Percentiles rank a stretch among this genome's conserved stretches.
These are phyloP conservation scores for Oryzias celebensis DNA, from an alignment of 2,113 vertebrate genomes.

Conservation along the genomic window DNA sequence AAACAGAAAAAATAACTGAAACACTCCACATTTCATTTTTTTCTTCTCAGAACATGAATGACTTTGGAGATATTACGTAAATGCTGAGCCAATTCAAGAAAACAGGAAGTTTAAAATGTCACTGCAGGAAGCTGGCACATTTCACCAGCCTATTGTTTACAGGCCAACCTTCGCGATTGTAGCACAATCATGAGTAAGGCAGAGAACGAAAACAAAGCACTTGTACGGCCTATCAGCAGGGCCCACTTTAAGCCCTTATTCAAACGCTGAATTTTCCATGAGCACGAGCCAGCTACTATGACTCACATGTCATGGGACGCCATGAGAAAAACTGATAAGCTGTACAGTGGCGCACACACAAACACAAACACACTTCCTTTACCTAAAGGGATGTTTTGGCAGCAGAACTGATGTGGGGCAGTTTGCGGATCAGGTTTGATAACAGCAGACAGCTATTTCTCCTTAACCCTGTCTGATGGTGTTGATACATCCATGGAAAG, in stretches of 20 bases:
- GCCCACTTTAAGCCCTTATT: constrained; percentile 41
- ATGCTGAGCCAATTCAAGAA: no score
- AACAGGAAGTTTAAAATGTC: background rate
- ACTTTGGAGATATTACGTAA: no score
- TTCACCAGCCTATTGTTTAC: constrained; percentile 8
- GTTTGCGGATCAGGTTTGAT: constrained; percentile 40
- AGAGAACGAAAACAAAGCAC: constrained; percentile 41
- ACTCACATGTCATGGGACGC: constrained; percentile 55
- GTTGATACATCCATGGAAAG: constrained; percentile 42
- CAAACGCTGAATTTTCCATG: constrained; percentile 56
- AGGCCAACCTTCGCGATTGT: constrained; percentile 8
- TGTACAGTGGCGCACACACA: constrained; percentile 8
- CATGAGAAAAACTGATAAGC: constrained; percentile 50
- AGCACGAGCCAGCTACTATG: constrained; percentile 37
- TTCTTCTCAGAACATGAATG: no score
- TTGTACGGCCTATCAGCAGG: constrained; percentile 27
- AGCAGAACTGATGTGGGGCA: constrained; percentile 26
- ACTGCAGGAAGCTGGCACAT: constrained; percentile 4
- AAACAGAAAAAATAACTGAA: no score
- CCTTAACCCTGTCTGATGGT: constrained; percentile 13
- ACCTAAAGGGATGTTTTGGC: constrained; percentile 55
- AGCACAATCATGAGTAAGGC: constrained; percentile 22
- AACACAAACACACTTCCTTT: constrained; percentile 21
- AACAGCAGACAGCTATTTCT: constrained; percentile 23
- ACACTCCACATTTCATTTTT: no score